Evolutionary conservation across 2,113 vertebrate species (phyloP), one percentile per base, ranked within the genome.

Genomic region (Esox niger): DNA sequence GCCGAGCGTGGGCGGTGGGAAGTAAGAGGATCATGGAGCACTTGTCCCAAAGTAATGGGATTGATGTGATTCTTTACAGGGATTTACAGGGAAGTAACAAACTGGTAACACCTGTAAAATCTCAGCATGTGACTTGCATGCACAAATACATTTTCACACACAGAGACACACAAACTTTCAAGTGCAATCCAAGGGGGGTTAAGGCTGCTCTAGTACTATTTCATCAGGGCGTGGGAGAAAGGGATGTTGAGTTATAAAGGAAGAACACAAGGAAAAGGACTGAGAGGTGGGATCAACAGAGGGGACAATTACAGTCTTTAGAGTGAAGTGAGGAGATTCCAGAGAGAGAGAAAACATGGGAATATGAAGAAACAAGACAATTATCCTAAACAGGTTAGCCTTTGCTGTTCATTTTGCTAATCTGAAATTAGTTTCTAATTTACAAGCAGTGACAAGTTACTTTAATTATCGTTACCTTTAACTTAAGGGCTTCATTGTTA

Each of bases 51-150:
- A 84, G 81, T 88, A 86, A 89, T 79, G 75, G 87, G 79, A 89
- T 86, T 86, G 87, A 87, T 87, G 84, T 85, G 87, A 77, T 76
- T 6, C 73, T 74, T n/a, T n/a, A n/a, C n/a, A 66, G 75, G 70
- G 64, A 79, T 87, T 88, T 90, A 85, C 80, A 87, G 81, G 65
- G 79, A 79, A 75, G 82, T 80, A 87, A 87, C 85, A 85, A 86
- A 85, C 76, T 71, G 67, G 38, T 59, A 35, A 25, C 43, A 32
- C 27, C 21, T 56, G 68, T 7, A 67, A 57, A 35, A 5, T 57
- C 17, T 20, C 10, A 25, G 21, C 31, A 21, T n/a, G n/a, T n/a
- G n/a, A n/a, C n/a, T n/a, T n/a, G n/a, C n/a, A n/a, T n/a, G n/a
- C n/a, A n/a, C n/a, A n/a, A n/a, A n/a, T n/a, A n/a, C n/a, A n/a